Evolutionary conservation across 2,888 invertebrate species (phyloP).

Genomic region (Holacanthella duospinosa): DNA sequence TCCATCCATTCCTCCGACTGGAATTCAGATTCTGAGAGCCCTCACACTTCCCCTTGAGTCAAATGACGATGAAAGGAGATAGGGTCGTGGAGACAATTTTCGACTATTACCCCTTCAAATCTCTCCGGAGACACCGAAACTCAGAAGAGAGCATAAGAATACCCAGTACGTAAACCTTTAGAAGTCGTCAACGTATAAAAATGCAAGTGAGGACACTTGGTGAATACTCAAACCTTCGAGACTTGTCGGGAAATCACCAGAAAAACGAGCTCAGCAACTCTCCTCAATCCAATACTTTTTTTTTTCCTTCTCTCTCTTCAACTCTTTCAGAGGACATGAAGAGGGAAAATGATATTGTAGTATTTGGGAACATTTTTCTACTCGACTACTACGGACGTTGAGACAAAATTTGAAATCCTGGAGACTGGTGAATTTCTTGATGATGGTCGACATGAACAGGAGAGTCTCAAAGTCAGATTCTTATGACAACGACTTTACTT

Average conservation of each 20-base stretch:
- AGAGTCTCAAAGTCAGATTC: no score
- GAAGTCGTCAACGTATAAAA: not conserved
- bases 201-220: not conserved
- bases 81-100: constrained; percentile 5
- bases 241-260: not conserved
- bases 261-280: not conserved
- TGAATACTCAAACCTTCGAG: constrained; percentile 1
- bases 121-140: not conserved
- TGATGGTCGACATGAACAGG: no score
- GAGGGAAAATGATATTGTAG: not conserved
- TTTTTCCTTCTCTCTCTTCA: not conserved
- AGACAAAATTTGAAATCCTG: not conserved
- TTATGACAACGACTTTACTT: not conserved
- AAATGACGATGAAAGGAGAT: not conserved
- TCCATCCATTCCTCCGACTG: not conserved
- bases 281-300: not conserved
- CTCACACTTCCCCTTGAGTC: not conserved
- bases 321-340: not conserved
- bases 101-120: not conserved
- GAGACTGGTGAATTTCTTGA: not conserved
- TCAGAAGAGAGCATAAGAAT: not conserved
- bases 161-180: no score
- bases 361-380: not conserved
- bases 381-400: not conserved
- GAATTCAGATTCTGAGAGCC: constrained; percentile 6